phyloP scores from a whole-genome alignment of 2,888 invertebrate genomes.

The Alviniconcha strummeri region DNA sequence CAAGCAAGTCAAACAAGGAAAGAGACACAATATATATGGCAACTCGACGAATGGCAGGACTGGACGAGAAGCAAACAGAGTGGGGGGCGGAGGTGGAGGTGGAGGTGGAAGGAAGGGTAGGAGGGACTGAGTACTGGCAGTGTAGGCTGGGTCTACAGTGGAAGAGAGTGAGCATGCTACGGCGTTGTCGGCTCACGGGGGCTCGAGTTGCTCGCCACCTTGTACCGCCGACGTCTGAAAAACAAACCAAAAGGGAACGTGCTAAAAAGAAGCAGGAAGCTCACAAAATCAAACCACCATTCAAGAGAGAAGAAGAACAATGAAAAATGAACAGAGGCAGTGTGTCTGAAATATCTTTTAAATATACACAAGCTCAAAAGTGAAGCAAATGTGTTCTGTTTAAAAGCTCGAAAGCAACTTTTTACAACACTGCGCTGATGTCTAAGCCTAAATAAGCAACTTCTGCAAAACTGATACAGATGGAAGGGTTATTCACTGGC shows the following conservation, averaged over 20 bases:
- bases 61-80: neutral
- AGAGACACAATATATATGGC: neutral
- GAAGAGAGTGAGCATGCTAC: conserved; percentile 53
- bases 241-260: neutral
- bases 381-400: no score
- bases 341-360: no score
- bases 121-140: conserved; percentile 30
- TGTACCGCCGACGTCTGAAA: conserved; percentile 68
- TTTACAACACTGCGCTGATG: no score
- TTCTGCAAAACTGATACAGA: no score
- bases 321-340: neutral
- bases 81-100: neutral
- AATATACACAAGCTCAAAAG: no score
- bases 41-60: neutral
- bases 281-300: neutral
- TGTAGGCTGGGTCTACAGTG: conserved; percentile 28
- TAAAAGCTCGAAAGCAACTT: no score
- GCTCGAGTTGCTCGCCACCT: conserved; percentile 64
- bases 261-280: neutral
- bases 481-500: no score
- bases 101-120: neutral
- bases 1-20: neutral
- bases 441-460: no score
- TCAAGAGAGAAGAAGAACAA: neutral
- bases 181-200: conserved; percentile 65